Conservation (phyloP, 2,113 vertebrate genomes). For the Myotis yumanensis region DNA sequence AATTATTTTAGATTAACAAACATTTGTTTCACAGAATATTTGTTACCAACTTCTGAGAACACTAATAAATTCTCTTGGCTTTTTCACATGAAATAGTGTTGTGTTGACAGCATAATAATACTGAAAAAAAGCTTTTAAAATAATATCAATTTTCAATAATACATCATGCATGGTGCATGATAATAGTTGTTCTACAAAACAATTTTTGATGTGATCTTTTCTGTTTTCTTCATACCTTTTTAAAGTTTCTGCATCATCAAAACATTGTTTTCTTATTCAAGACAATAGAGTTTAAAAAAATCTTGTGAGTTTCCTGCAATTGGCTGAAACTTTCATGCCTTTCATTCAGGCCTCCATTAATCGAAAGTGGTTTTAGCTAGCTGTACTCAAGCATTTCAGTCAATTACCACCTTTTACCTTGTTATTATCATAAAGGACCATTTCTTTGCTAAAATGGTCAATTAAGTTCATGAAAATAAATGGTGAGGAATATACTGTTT, state of each 20-base stretch:
- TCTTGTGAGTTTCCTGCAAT: slow-evolving; percentile 64
- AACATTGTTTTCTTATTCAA: slow-evolving; percentile 55
- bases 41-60: slow-evolving; percentile 54
- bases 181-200: slow-evolving; percentile 57
- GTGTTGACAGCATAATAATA: slow-evolving; percentile 70
- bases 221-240: slow-evolving; percentile 61
- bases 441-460: slow-evolving; percentile 83
- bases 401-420: slow-evolving; percentile 83
- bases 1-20: slow-evolving; percentile 31
- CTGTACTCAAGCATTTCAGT: slow-evolving; percentile 77
- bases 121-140: slow-evolving; percentile 71
- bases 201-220: slow-evolving; percentile 63
- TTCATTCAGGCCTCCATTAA: slow-evolving; percentile 78
- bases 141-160: slow-evolving; percentile 76
- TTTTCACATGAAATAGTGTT: slow-evolving; percentile 64
- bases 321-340: slow-evolving; percentile 67
- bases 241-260: slow-evolving; percentile 46
- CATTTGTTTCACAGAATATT: background rate
- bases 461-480: slow-evolving; percentile 84
- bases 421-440: slow-evolving; percentile 79
- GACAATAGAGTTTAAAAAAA: slow-evolving; percentile 44
- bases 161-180: slow-evolving; percentile 50
- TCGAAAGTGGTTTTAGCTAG: slow-evolving; percentile 77
- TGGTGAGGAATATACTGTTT: slow-evolving; percentile 74
- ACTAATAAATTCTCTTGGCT: slow-evolving; percentile 27